phyloP scores from a whole-genome alignment of 2,797 vertebrate genomes.

The Leptatherina wallacei region DNA sequence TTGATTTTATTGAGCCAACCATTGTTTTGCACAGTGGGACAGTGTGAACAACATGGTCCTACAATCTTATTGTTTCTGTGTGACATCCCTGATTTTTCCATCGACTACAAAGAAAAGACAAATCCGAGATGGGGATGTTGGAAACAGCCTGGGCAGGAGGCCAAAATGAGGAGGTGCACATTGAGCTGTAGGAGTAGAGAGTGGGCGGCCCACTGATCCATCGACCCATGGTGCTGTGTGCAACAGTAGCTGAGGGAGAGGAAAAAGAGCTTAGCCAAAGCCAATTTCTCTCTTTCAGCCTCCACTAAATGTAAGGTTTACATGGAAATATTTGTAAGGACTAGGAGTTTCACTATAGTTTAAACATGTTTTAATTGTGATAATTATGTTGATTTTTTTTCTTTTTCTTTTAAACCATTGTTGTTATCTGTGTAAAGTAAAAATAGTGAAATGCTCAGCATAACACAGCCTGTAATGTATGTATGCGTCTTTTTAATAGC shows the following conservation, averaged over 20 bases:
- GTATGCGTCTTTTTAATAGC: not conserved
- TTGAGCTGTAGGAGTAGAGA: slow-evolving; percentile 68
- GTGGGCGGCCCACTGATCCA: slow-evolving; percentile 74
- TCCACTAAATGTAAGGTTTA: slow-evolving; percentile 4
- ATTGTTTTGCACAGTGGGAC: slow-evolving; percentile 49
- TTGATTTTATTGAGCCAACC: slow-evolving; percentile 56
- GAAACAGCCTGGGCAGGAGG: slow-evolving; percentile 77
- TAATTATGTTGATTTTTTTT: too few species aligned
- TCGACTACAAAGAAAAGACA: slow-evolving; percentile 66
- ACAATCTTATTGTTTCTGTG: slow-evolving; percentile 53
- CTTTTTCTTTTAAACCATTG: not conserved
- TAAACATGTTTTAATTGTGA: not conserved
- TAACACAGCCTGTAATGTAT: not conserved
- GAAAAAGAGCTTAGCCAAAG: slow-evolving; percentile 45
- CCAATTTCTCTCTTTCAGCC: slow-evolving; percentile 25
- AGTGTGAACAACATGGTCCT: slow-evolving; percentile 61
- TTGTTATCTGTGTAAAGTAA: not conserved
- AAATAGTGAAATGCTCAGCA: not conserved
- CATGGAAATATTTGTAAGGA: not conserved
- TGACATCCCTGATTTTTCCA: slow-evolving; percentile 66
- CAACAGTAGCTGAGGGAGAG: slow-evolving; percentile 58
- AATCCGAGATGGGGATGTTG: slow-evolving; percentile 73
- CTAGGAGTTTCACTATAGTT: not conserved
- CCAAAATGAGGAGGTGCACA: slow-evolving; percentile 76
- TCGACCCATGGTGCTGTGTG: slow-evolving; percentile 72